A percentile compares a stretch with the other conserved stretches of the same genome.
These are phyloP conservation scores for Hydropsyche betteni DNA, from an alignment of 2,888 invertebrate species.

Conservation along the genomic window DNA sequence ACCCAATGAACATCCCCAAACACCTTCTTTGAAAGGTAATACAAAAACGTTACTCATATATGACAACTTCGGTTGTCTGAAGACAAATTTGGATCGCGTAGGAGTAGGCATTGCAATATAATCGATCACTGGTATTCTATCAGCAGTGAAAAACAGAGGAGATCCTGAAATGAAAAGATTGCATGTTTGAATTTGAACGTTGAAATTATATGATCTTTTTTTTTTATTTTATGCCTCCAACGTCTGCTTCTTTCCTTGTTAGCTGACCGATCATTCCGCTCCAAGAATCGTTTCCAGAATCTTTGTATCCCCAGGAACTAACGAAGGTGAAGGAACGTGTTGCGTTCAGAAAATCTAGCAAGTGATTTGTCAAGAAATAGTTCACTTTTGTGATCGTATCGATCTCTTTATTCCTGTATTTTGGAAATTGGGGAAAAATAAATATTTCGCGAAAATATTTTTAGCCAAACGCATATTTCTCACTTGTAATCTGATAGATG, in stretches of 20 bases:
- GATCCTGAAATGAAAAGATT: conserved; percentile 61
- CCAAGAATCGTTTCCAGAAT: conserved; percentile 66
- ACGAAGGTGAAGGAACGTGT: conserved; percentile 65
- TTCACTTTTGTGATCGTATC: conserved; percentile 74
- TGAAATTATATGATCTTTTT: neutral
- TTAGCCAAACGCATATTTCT: conserved; percentile 50
- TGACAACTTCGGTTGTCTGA: conserved; percentile 76
- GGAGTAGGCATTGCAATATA: conserved; percentile 75
- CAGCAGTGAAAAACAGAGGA: conserved; percentile 70
- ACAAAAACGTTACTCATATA: conserved; percentile 77
- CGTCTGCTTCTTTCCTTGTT: conserved; percentile 67
- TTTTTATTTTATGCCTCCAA: conserved; percentile 63
- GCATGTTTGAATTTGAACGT: neutral
- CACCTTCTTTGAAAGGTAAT: conserved; percentile 71
- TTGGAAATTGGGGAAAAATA: neutral
- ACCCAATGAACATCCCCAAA: conserved; percentile 70
- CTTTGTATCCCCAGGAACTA: conserved; percentile 70
- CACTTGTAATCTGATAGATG: conserved; percentile 71
- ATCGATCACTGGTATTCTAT: conserved; percentile 70
- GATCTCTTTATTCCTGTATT: conserved; percentile 60
- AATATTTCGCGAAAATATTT: neutral
- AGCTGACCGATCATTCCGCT: conserved; percentile 74
- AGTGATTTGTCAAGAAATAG: conserved; percentile 68
- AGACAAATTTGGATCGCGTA: conserved; percentile 75
- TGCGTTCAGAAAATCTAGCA: conserved; percentile 68